Evolutionary conservation across 2,113 vertebrate species (phyloP).

Genomic region (Felis catus): F.catus_Fca126_mat1.0 CM031413.1:144531501-144532000

Average conservation of each 20-base stretch:
- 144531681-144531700: background rate
- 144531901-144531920: constrained; percentile 19
- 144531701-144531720: background rate
- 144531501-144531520: no score
- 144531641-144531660: background rate
- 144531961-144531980: background rate
- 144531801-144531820: background rate
- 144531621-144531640: background rate
- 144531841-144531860: background rate
- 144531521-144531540: no score
- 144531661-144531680: background rate
- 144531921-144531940: constrained; percentile 31
- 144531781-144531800: constrained; percentile 12
- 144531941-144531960: background rate
- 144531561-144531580: background rate
- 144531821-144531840: constrained; percentile 32
- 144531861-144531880: background rate
- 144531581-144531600: background rate
- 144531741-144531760: constrained; percentile 16
- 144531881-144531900: constrained; percentile 30
- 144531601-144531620: background rate
- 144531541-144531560: no score
- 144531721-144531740: background rate
- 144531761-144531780: background rate
- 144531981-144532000: background rate